Evolutionary conservation across 2,888 invertebrate species (phyloP), one percentile per base, ranked within the genome.

Genomic region (Malachius bipustulatus): DNA sequence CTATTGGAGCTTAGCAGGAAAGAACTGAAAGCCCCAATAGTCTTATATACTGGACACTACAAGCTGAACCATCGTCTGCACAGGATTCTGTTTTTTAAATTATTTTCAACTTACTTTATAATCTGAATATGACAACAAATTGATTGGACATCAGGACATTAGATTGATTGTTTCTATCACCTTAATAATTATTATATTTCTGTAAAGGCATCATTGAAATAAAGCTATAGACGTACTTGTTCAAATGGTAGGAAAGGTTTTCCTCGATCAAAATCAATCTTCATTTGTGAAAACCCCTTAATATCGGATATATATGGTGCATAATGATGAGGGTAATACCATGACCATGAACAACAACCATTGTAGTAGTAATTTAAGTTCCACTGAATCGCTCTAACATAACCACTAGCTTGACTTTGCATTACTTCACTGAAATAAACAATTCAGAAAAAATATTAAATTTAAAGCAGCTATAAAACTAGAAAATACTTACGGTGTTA

Each of bases 301-400:
- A 97, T 75, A 59, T 97, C 97, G 2, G 94, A 94, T 47, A 94
- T 83, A 57, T 82, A 96, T 0, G 97, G 97, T 0, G 96, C 87
- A 63, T 97, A 98, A 62, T 98, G 96, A 56, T 89, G 87, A 0
- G 94, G 93, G 62, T 94, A 98, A 64, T 73, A 96, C 97, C 97
- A 98, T 16, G 89, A 85, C 98, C 98, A 98, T 0, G 93, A 94
- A 33, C 84, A 83, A 29, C 93, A 89, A 4, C 97, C 97, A 52
- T 88, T 80, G 63, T 93, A 97, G 62, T 98, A 98, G 62, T 98
- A 98, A 56, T 82, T 74, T 11, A 97, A 67, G 56, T 91, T 90
- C 97, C 97, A 98, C 52, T 97, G 96, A 32, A 98, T 77, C 0
- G 93, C 96, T 26, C 81, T 70, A 6, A 97, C 82, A 59, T 96